phyloP scores from a whole-genome alignment of 92 coral and sea anemone genomes.

The Siderastrea radians region DNA sequence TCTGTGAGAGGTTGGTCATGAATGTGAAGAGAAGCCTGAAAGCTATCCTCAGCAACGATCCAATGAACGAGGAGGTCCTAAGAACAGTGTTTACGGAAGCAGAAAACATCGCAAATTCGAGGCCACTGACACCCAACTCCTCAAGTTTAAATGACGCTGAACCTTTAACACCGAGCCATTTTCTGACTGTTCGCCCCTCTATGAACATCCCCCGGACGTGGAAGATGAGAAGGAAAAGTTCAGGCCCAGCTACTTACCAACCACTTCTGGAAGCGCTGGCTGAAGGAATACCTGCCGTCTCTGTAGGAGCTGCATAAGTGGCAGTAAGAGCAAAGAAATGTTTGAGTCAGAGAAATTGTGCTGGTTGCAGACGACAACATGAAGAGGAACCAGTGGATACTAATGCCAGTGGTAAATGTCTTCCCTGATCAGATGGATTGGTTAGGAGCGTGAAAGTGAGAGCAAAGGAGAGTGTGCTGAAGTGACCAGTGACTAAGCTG shows the following conservation, averaged over 20 bases:
- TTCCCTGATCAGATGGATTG: slow-evolving; percentile 18
- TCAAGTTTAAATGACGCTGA: slow-evolving; percentile 41
- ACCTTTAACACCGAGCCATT: slow-evolving; percentile 17
- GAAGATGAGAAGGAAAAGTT: slow-evolving; percentile 50
- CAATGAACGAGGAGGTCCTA: slow-evolving; percentile 62
- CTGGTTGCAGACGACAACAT: slow-evolving; percentile 65
- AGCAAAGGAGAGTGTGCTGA: too few species aligned
- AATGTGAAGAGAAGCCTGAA: slow-evolving; percentile 67
- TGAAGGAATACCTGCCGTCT: slow-evolving; percentile 58
- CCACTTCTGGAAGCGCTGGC: slow-evolving; percentile 17
- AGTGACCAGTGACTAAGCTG: too few species aligned
- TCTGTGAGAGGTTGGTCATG: slow-evolving; percentile 75
- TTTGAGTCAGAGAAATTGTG: slow-evolving; percentile 40
- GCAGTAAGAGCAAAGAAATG: slow-evolving; percentile 47
- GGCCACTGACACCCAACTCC: slow-evolving; percentile 66
- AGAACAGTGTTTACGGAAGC: slow-evolving; percentile 69
- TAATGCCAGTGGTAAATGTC: slow-evolving; percentile 13
- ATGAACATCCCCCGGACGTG: slow-evolving; percentile 46
- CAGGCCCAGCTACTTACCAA: slow-evolving; percentile 63
- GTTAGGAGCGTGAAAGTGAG: too few species aligned
- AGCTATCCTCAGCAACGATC: slow-evolving; percentile 59
- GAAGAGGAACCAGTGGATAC: slow-evolving; percentile 36
- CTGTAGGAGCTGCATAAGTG: slow-evolving; percentile 58
- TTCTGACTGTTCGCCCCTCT: slow-evolving; percentile 17
- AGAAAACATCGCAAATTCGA: slow-evolving; percentile 70